These are phyloP conservation scores for Scomberomorus guttatus DNA, from an alignment of 2,797 vertebrate species.

Conservation along the genomic window DNA sequence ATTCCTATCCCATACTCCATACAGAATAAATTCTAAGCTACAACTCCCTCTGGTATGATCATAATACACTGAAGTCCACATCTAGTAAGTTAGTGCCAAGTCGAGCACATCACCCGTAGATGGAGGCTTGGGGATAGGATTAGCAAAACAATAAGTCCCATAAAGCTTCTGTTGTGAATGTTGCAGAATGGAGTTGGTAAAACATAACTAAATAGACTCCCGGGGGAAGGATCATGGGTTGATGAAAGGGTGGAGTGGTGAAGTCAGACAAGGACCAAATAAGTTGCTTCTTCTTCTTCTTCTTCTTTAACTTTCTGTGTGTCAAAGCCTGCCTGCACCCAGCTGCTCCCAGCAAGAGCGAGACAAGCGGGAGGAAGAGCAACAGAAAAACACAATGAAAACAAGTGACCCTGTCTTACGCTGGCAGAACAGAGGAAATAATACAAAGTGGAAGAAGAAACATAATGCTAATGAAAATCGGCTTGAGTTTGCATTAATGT, in stretches of 20 bases:
- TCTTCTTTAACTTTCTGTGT: slow-evolving; percentile 16
- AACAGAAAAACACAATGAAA: slow-evolving; percentile 11
- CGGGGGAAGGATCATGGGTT: slow-evolving; percentile 20
- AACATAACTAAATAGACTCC: slow-evolving; percentile 51
- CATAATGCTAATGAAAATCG: slow-evolving; percentile 19
- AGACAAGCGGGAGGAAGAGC: slow-evolving; percentile 19
- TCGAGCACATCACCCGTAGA: slow-evolving; percentile 35
- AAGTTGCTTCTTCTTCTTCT: slow-evolving; percentile 5
- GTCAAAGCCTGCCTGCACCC: slow-evolving; percentile 16
- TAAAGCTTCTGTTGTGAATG: slow-evolving; percentile 42
- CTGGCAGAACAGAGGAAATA: slow-evolving; percentile 13
- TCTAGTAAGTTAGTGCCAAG: slow-evolving; percentile 38
- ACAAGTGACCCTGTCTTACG: slow-evolving; percentile 7
- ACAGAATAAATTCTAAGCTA: slow-evolving; percentile 27
- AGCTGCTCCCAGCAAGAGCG: slow-evolving; percentile 27
- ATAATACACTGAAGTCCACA: slow-evolving; percentile 37
- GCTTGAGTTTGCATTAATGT: slow-evolving; percentile 16
- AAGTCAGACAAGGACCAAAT: slow-evolving; percentile 32
- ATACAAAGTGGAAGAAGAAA: slow-evolving; percentile 15
- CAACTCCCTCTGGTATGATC: slow-evolving; percentile 27
- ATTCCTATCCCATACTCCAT: slow-evolving; percentile 17
- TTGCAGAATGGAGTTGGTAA: slow-evolving; percentile 30
- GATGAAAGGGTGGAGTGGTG: slow-evolving; percentile 10
- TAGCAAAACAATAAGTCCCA: slow-evolving; percentile 37
- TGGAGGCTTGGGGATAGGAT: slow-evolving; percentile 43